phyloP scores from a whole-genome alignment of 2,888 invertebrate genomes.

The Pilophorus perplexus region DNA sequence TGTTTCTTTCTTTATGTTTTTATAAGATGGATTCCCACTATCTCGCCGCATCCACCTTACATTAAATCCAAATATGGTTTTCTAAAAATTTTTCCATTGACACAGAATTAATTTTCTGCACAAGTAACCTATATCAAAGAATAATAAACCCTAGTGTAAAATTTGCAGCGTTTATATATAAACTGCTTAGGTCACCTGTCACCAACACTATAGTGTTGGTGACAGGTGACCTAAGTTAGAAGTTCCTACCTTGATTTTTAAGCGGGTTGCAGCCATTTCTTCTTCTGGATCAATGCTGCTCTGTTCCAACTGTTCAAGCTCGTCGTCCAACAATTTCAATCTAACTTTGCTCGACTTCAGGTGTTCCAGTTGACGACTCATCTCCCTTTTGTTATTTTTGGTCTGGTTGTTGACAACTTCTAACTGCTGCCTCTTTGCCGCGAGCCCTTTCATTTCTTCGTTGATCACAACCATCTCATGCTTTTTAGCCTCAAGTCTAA shows the following conservation, averaged over 20 bases:
- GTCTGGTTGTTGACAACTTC: constrained; percentile 34
- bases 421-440: constrained; percentile 12
- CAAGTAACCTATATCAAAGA: too few relatives aligned
- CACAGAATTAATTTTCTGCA: too few relatives aligned
- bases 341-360: constrained; percentile 23
- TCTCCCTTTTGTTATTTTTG: constrained; percentile 39
- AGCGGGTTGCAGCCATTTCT: constrained; percentile 49
- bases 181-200: too few relatives aligned
- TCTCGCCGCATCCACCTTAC: too few relatives aligned
- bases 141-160: too few relatives aligned
- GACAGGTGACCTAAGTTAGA: too few relatives aligned
- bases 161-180: too few relatives aligned
- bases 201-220: too few relatives aligned
- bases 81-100: too few relatives aligned
- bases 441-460: constrained; percentile 12
- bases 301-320: constrained; percentile 51
- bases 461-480: not conserved
- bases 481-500: constrained; percentile 11
- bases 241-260: constrained; percentile 50
- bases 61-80: too few relatives aligned
- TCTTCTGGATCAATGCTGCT: constrained; percentile 49
- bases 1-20: too few relatives aligned
- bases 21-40: too few relatives aligned
- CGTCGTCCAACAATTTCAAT: constrained; percentile 48
- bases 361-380: constrained; percentile 33